Base-by-base conservation (phyloP, 2,888 invertebrate genomes). In the Agonum fuliginosum region DNA sequence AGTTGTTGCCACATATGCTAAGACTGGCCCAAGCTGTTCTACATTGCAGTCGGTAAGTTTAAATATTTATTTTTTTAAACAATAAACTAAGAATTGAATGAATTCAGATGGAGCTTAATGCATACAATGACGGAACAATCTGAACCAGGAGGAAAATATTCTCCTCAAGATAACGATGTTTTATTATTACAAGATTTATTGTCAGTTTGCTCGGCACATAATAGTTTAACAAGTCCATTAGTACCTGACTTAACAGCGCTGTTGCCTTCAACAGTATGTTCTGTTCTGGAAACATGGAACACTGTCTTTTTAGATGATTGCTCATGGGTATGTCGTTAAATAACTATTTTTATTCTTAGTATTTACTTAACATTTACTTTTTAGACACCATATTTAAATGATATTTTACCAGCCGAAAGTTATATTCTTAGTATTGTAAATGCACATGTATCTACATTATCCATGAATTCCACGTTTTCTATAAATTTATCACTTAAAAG, bases 361-460 rank as follows among this genome's bases (percentile, higher is more conserved):
- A 24, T 30, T 58, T 41, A 22, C 43, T 51, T 27, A 54, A 27
- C 48, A 6, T 48, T 41, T 22, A 46, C 6, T 8, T 62, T 46
- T 4, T 87, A 94, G 94, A 90, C 91, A 30, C 91, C 92, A 17
- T 94, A 92, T 86, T 89, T 92, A 37, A 91, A 91, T 79, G 95
- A 96, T 84, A 91, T 94, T 37, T 93, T 96, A 80, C 95, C 96
- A 10, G 93, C 94, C 0, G 96, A 96, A 84, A 95, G 93, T 82
- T 95, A 94, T 80, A 91, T 95, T 1, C 88, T 95, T n/a, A 91
- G 92, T 72, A 91, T 95, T 3, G 91, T 95, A 34, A 90, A 89
- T 79, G 89, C 91, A 22, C 93, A 93, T 83, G 88, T 92, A 73
- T 89, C 90, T 48, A 90, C 91, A 0, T 86, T 93, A 10, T 92